Conservation (phyloP, 2,888 invertebrate species). For the Diachrysia chrysitis region DNA sequence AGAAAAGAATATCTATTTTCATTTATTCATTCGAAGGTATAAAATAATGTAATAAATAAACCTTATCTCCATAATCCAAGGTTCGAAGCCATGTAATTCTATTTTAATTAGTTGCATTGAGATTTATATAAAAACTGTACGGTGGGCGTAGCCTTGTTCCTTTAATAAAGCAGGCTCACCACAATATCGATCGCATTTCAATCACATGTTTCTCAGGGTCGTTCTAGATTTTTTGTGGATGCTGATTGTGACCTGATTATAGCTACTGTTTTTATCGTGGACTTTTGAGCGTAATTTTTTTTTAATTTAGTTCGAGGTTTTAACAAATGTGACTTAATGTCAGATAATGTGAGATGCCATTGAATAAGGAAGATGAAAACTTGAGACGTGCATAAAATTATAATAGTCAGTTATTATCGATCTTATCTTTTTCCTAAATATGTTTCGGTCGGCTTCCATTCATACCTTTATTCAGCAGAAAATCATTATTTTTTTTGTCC, state of each 20-base stretch:
- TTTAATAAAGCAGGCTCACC: slow-evolving; percentile 20
- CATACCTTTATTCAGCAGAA: not conserved
- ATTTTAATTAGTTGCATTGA: slow-evolving; percentile 37
- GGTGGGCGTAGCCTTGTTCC: slow-evolving; percentile 41
- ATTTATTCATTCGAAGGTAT: not conserved
- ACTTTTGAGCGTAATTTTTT: too few species aligned
- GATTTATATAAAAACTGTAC: slow-evolving; percentile 48
- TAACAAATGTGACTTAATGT: too few species aligned
- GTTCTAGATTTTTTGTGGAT: slow-evolving; percentile 7
- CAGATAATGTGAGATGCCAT: too few species aligned
- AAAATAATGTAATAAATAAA: not conserved
- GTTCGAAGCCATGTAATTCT: slow-evolving; percentile 30
- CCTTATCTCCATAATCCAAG: slow-evolving; percentile 20
- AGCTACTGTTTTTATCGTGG: not conserved
- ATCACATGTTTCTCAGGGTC: slow-evolving; percentile 15
- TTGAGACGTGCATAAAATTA: too few species aligned
- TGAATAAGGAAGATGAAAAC: too few species aligned
- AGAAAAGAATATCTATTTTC: not conserved
- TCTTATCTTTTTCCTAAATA: not conserved
- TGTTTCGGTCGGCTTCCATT: not conserved
- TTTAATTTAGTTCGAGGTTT: too few species aligned
- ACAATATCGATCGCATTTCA: slow-evolving; percentile 35
- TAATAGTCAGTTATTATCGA: not conserved
- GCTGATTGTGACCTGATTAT: not conserved
- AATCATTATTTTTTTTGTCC: not conserved